Percentiles rank a stretch among this genome's conserved stretches.
These are phyloP conservation scores for Porites australiensis DNA, from an alignment of 64 coral and sea anemone genomes.

Conservation along the genomic window DNA sequence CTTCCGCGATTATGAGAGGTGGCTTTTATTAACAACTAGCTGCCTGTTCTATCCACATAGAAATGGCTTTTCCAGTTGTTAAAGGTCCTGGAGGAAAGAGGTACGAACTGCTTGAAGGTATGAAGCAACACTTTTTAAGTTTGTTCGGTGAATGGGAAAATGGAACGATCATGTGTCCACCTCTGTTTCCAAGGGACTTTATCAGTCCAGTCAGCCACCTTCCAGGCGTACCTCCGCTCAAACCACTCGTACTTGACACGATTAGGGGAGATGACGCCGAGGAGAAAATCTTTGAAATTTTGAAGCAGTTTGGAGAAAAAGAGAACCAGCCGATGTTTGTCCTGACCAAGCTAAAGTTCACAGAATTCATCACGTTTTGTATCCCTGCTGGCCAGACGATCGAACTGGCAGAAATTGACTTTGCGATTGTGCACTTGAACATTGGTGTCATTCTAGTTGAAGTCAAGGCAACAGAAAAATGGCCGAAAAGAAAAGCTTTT, in stretches of 20 bases:
- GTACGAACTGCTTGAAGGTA: no score
- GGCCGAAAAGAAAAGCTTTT: neutral
- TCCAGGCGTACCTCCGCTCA: neutral
- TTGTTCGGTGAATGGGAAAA: neutral
- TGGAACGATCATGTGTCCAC: constrained; percentile 4
- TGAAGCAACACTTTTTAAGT: no score
- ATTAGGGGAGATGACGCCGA: constrained; percentile 21
- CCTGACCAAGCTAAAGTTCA: neutral
- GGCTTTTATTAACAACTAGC: no score
- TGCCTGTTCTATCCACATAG: no score
- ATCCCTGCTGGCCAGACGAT: no score
- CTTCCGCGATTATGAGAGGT: no score
- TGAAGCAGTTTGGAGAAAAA: constrained; percentile 6
- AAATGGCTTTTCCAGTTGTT: no score
- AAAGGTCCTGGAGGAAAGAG: no score
- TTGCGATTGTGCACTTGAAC: neutral
- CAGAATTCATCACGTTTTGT: neutral
- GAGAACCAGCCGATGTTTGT: constrained; percentile 13
- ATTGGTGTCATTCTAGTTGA: constrained; percentile 24
- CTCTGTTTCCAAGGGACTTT: neutral
- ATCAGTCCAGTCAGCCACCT: neutral
- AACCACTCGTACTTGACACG: neutral
- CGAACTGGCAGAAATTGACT: constrained; percentile 32
- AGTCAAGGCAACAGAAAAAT: constrained; percentile 1
- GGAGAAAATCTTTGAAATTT: neutral